phyloP scores from a whole-genome alignment of 2,113 vertebrate species.

The Bubalus kerabau region DNA sequence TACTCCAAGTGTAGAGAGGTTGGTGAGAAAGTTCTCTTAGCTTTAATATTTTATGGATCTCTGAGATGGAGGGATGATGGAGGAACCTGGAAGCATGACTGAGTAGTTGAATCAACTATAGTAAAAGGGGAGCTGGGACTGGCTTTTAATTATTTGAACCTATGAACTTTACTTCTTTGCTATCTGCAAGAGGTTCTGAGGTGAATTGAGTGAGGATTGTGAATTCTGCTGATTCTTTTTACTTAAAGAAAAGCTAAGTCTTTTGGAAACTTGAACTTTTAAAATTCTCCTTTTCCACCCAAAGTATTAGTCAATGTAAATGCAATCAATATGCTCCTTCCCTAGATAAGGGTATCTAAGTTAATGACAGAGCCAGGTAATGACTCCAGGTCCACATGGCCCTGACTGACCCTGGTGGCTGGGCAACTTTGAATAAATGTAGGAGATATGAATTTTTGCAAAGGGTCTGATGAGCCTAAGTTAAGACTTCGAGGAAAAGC shows the following conservation, averaged over 20 bases:
- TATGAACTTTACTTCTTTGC: slow-evolving; percentile 5
- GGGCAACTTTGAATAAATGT: slow-evolving; percentile 17
- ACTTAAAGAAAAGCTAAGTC: background rate
- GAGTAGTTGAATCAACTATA: background rate
- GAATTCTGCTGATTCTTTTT: slow-evolving; percentile 18
- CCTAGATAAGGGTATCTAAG: background rate
- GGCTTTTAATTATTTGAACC: slow-evolving; percentile 13
- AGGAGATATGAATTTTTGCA: background rate
- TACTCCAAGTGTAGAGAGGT: background rate
- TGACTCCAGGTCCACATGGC: background rate
- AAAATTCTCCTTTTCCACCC: background rate
- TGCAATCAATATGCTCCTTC: background rate
- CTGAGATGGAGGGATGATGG: background rate
- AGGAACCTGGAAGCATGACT: background rate
- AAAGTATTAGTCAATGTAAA: background rate
- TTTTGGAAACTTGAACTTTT: slow-evolving; percentile 4
- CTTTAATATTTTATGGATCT: slow-evolving; percentile 13
- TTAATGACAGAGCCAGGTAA: background rate
- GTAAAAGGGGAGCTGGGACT: background rate
- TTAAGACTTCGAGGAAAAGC: background rate
- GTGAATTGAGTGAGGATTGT: background rate
- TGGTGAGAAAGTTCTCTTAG: background rate
- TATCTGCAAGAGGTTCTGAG: slow-evolving; percentile 7
- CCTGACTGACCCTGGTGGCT: background rate
- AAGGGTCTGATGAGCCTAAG: background rate